Percentiles rank a stretch among this genome's conserved stretches.
phyloP scores from a whole-genome alignment of 2,888 invertebrate genomes.

The Malacosoma neustria region DNA sequence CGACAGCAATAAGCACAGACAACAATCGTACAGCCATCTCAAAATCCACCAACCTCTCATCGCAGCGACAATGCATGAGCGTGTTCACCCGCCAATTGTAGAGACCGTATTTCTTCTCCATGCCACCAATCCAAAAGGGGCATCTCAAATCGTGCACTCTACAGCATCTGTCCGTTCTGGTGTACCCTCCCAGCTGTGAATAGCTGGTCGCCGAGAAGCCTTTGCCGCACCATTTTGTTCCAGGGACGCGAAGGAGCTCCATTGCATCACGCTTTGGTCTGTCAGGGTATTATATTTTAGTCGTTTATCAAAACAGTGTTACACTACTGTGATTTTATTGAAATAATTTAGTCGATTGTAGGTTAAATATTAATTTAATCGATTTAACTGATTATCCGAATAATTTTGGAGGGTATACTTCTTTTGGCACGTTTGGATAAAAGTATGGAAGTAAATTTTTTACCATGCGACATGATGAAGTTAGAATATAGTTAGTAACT shows the following conservation, averaged over 20 bases:
- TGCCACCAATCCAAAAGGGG: constrained; percentile 87
- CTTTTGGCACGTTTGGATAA: too few species aligned
- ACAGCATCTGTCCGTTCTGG: constrained; percentile 90
- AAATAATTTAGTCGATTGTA: too few species aligned
- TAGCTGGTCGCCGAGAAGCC: constrained; percentile 88
- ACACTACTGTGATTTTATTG: too few species aligned
- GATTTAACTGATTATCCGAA: too few species aligned
- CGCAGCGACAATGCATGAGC: constrained; percentile 93
- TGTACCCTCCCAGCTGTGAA: constrained; percentile 88
- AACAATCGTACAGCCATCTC: background rate
- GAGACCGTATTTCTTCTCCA: constrained; percentile 88
- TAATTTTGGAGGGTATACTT: too few species aligned
- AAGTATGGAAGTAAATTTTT: too few species aligned
- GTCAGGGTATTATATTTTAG: too few species aligned
- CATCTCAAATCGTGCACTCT: constrained; percentile 90
- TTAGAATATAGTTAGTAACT: too few species aligned
- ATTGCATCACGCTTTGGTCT: constrained; percentile 61
- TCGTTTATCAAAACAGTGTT: too few species aligned
- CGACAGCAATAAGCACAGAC: background rate
- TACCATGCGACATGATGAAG: too few species aligned
- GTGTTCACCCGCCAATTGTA: constrained; percentile 94
- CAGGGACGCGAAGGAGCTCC: constrained; percentile 87
- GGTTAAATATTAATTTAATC: too few species aligned
- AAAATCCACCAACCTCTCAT: constrained; percentile 81
- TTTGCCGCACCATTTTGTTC: constrained; percentile 96